These are phyloP conservation scores for Lemur catta DNA, from an alignment of 2,797 vertebrate genomes.

Conservation along the genomic window DNA sequence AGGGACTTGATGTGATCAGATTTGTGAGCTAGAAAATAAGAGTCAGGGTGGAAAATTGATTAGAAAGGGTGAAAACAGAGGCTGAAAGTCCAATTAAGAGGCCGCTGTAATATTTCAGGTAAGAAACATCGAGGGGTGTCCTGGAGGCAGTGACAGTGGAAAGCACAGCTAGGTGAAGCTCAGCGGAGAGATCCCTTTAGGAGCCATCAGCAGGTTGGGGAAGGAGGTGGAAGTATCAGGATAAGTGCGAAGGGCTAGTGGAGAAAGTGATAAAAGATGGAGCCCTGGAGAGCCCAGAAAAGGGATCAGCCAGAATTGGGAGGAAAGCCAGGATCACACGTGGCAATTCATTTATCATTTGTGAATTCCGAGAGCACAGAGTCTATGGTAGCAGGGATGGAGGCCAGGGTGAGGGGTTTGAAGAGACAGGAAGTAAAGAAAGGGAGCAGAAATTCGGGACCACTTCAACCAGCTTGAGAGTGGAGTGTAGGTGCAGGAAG, in stretches of 20 bases:
- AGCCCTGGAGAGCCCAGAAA: background rate
- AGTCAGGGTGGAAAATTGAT: background rate
- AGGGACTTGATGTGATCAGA: background rate
- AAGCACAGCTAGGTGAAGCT: background rate
- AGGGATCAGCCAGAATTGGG: background rate
- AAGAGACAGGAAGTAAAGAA: background rate
- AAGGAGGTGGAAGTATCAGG: background rate
- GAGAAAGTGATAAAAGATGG: background rate
- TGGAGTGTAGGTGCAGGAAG: background rate
- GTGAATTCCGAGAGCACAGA: background rate
- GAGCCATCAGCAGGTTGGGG: background rate
- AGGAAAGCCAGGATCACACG: background rate
- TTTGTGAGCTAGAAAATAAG: background rate
- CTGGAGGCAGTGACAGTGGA: background rate
- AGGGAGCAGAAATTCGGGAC: background rate
- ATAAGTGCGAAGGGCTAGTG: background rate
- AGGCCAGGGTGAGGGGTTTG: background rate
- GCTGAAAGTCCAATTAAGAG: background rate
- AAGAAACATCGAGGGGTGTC: background rate
- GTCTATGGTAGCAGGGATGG: background rate
- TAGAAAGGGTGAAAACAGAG: background rate
- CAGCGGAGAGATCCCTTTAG: background rate
- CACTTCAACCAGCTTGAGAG: background rate
- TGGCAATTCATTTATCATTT: background rate
- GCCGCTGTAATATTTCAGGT: background rate